Conservation (phyloP, 2,113 vertebrate genomes). For the Lampris megalopsis region DNA sequence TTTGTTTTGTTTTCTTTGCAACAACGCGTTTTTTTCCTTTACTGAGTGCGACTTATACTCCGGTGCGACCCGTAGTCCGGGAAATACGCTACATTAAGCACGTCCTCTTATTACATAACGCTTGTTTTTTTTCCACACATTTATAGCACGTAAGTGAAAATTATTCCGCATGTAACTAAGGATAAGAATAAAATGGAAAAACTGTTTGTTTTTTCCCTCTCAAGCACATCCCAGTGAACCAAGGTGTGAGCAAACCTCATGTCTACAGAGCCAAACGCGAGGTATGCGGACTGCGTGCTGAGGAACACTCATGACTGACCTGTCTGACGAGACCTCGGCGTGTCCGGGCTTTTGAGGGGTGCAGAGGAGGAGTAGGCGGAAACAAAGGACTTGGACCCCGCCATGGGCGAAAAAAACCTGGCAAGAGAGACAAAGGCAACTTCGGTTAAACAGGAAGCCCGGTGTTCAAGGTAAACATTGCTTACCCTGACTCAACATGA, state of each 20-base stretch:
- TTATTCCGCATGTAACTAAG: no score
- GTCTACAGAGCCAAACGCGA: constrained; percentile 19
- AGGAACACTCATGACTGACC: constrained; percentile 48
- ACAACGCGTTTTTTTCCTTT: no score
- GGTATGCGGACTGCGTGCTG: constrained; percentile 28
- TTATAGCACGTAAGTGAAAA: background rate
- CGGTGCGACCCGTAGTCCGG: no score
- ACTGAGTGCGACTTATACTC: no score
- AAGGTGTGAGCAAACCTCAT: background rate
- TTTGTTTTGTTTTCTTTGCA: no score
- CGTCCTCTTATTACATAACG: no score
- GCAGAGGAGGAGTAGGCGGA: constrained; percentile 34
- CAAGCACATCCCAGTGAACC: no score
- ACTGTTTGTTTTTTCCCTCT: background rate
- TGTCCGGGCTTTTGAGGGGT: constrained; percentile 24
- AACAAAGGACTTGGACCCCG: constrained; percentile 64
- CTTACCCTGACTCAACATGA: constrained; percentile 44
- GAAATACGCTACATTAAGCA: no score
- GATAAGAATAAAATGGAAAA: background rate
- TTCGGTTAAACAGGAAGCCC: constrained; percentile 58
- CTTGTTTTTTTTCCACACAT: background rate
- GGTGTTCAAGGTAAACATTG: constrained; percentile 59
- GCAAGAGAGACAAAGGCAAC: constrained; percentile 55
- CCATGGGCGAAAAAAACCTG: constrained; percentile 66
- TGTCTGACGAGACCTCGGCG: constrained; percentile 45